Base-by-base conservation (phyloP, 53 echinoderm and acorn worm species). In the Patiria pectinifera region DNA sequence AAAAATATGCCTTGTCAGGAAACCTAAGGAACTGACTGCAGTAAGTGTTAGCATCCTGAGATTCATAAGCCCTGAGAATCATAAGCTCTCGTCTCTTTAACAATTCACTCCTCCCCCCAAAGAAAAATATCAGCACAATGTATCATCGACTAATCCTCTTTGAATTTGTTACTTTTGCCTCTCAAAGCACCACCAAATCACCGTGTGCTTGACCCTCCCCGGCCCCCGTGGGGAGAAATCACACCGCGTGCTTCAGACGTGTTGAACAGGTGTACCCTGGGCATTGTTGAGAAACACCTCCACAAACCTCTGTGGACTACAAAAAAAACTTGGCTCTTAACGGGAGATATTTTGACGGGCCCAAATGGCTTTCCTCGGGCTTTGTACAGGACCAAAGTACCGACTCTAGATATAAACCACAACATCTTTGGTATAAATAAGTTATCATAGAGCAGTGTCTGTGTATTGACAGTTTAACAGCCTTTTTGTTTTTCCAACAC, bases 261-360 rank as follows among this genome's bases (percentile, higher is more conserved):
- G 49, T 49, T 22, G 13, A 86, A 86, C 86, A 86, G 86, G 86
- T 86, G 86, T 86, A 86, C 25, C 74, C 49, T 86, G 75, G 72
- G 86, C 71, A 74, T 47, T 86, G 86, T 86, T 48, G 45, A 5
- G 2, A 86, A 45, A 86, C 72, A 86, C 86, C 59, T 82, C 9
- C 53, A 35, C 11, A n/a, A 71, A 4, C 19, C 79, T 45, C 71
- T 21, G 48, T 71, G 85, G 70, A 70, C 85, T 71, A 16, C 4
- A 82, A 49, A 60, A 35, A 35, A 5, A 53, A 1, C 15, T 0
- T 66, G 3, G 66, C 19, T 13, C 66, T 35, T 16, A 18, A 11
- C 19, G 15, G 66, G 66, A 66, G 66, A 66, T 66, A 60, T 66
- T 66, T 16, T 2, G 14, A 66, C 1, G 53, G 66, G 0, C 66